Percentiles rank a stretch among this genome's conserved stretches.
These are phyloP conservation scores for Alexandromys fortis DNA, from an alignment of 2,113 vertebrate species.

Conservation along the genomic window DNA sequence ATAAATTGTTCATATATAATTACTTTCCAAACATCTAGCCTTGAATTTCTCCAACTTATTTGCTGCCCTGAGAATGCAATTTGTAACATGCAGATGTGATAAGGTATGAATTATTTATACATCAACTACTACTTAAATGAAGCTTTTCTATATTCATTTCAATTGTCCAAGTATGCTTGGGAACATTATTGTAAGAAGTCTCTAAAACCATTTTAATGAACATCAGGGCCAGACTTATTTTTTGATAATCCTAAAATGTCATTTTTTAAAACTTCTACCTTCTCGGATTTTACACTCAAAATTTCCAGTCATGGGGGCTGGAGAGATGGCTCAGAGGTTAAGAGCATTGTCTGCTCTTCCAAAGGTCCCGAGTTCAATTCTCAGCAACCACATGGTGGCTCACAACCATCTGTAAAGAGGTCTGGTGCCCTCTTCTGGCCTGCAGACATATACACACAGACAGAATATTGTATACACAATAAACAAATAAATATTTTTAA, in stretches of 20 bases:
- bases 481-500: no score
- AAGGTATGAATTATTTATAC: constrained; percentile 22
- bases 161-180: constrained; percentile 37
- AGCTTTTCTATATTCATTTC: constrained; percentile 26
- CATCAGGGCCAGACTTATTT: constrained; percentile 33
- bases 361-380: no score
- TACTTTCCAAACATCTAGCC: constrained; percentile 23
- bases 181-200: neutral
- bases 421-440: no score
- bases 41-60: constrained; percentile 22
- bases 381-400: no score
- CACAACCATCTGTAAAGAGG: no score
- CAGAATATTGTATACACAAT: no score
- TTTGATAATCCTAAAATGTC: constrained; percentile 19
- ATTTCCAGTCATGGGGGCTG: constrained; percentile 6
- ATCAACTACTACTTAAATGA: constrained; percentile 20
- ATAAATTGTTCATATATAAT: constrained; percentile 55
- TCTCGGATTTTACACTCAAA: neutral
- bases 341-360: no score
- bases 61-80: neutral
- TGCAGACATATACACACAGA: no score
- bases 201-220: neutral
- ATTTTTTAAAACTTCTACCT: neutral
- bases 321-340: no score
- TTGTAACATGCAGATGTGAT: constrained; percentile 30